Evolutionary conservation across 2,888 invertebrate species (phyloP), one percentile per base, ranked within the genome.

Genomic region (Acleris holmiana): DNA sequence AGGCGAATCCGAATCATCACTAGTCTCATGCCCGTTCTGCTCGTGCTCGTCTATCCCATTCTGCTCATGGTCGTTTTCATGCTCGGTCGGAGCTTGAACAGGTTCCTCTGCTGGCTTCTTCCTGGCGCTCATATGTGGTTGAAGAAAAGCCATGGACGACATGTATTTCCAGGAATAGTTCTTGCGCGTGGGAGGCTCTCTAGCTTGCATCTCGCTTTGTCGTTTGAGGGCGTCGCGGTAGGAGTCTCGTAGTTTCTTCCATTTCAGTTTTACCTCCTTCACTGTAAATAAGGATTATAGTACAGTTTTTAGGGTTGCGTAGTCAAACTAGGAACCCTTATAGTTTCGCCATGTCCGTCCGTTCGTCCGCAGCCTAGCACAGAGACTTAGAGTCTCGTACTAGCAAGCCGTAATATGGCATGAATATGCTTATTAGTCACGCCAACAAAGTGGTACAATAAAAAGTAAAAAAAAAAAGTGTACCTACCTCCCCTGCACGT

Each of bases 241-340:
- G 73, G 91, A 89, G 79, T 91, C 91, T 23, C 91, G 86, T 15
- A 91, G 74, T 69, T 91, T 91, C 75, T 91, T 91, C 91, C 91
- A 91, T 76, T 90, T 91, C 60, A 88, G 67, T 71, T 91, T 91
- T 5, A 87, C 91, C 71, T 91, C 91, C 68, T 91, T 91, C 23
- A 91, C 91, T 91, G 88, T 10, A 78, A 84, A 57, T 13, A 58
- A 63, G 0, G 6, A 23, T 40, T 53, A 40, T 40, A 35, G 10
- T 13, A 8, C 29, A 29, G 29, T 29, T 10, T 29, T 29, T 29
- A 29, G 29, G 8, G 1, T 25, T n/a, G n/a, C n/a, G n/a, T n/a
- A n/a, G n/a, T n/a, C n/a, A n/a, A n/a, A n/a, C n/a, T n/a, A n/a
- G n/a, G n/a, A n/a, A n/a, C n/a, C n/a, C n/a, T n/a, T n/a, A n/a